A percentile compares a stretch with the other conserved stretches of the same genome.
Evolutionary conservation across 2,888 invertebrate species (phyloP).

Genomic region (Halocaridina rubra): DNA sequence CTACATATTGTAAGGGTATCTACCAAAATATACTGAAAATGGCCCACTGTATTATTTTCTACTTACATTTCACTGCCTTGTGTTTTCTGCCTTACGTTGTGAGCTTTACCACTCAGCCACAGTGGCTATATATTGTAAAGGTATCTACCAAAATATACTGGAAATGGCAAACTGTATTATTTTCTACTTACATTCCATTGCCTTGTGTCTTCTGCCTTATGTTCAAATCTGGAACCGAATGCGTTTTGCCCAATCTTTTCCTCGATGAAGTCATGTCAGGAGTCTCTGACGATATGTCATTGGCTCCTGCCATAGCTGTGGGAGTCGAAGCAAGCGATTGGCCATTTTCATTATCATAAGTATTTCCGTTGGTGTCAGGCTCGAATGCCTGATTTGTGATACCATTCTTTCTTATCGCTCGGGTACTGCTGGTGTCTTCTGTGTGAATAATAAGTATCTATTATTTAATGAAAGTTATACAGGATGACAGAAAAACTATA

Average conservation of each 20-base stretch:
- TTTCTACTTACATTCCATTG: neutral
- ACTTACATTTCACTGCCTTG: neutral
- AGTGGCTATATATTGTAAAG: too few species aligned
- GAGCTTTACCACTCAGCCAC: too few species aligned
- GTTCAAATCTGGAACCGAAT: constrained; percentile 32
- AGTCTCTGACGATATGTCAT: neutral
- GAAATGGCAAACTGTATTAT: too few species aligned
- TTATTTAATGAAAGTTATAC: too few species aligned
- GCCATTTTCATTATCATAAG: neutral
- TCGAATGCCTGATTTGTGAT: constrained; percentile 27
- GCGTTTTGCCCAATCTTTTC: constrained; percentile 24
- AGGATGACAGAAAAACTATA: too few species aligned
- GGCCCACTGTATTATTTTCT: neutral
- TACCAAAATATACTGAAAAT: too few species aligned
- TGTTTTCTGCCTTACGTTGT: constrained; percentile 1
- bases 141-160: too few species aligned
- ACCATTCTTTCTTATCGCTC: constrained; percentile 5
- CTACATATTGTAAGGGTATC: too few species aligned
- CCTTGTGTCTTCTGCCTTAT: constrained; percentile 17
- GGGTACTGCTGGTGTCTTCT: too few species aligned
- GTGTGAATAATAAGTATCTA: too few species aligned
- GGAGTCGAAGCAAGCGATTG: neutral
- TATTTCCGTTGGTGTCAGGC: constrained; percentile 1
- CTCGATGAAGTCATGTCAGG: neutral
- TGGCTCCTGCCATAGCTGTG: neutral